Evolutionary conservation across 2,888 invertebrate species (phyloP), one percentile per base, ranked within the genome.

Genomic region (Drosophila recens): DNA sequence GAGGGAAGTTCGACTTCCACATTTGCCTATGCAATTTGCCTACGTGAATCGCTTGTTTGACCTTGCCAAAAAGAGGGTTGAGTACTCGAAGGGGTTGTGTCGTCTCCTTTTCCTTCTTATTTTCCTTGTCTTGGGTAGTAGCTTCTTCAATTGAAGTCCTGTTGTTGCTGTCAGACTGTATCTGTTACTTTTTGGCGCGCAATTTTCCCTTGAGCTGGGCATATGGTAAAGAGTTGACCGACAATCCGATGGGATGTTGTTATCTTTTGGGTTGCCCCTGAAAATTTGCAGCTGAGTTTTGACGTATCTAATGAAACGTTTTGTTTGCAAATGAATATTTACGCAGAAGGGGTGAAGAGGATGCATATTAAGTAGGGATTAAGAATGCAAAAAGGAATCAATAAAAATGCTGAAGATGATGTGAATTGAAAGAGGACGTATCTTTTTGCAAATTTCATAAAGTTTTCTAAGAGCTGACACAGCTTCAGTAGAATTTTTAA

Each of bases 121-220:
- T 15, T 51, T 36, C 43, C 23, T 49, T 77, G 70, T 72, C 76
- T 72, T 68, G 65, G 65, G 75, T 72, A 67, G 82, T 72, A 70
- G 82, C 86, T 75, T 84, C 89, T 86, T 87, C 75, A 74, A 49
- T 70, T 53, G 45, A 64, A 56, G 43, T 56, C 17, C n/a, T 38
- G 34, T 57, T 64, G 49, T 69, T 65, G 69, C 67, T 56, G 58
- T 64, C 27, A 43, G 34, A 46, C 10, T 56, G 34, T 42, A 43
- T 51, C 20, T 69, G 33, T 34, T 63, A 61, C n/a, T 53, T 89
- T 90, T 89, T 89, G 90, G 90, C 89, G 90, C 89, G 90, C 80
- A 90, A 84, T 73, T 83, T 63, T 76, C 49, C 62, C 34, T 61
- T 56, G 40, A 52, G 36, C 38, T 62, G 65, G 67, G 87, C 84